phyloP scores from a whole-genome alignment of 2,797 vertebrate genomes.

The Phoeniculus purpureus region DNA sequence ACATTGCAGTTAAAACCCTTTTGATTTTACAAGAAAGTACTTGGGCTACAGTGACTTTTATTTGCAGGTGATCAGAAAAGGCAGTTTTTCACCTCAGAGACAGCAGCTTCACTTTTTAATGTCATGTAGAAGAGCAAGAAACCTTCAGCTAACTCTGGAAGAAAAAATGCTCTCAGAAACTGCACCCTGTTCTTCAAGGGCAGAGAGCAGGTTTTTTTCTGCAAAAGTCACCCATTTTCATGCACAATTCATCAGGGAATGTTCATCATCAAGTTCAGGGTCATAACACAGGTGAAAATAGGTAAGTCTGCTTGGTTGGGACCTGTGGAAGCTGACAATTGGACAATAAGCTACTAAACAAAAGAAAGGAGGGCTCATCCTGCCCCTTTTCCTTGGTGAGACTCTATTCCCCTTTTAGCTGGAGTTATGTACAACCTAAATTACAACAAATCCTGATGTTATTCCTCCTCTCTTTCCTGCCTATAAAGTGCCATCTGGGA shows the following conservation, averaged over 20 bases:
- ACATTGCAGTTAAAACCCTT: not conserved
- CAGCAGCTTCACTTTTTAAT: not conserved
- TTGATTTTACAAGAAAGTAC: not conserved
- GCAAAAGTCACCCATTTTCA: not conserved
- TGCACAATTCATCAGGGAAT: not conserved
- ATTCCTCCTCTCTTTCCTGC: not conserved
- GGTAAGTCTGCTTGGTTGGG: not conserved
- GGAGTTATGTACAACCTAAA: not conserved
- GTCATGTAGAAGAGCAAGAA: not conserved
- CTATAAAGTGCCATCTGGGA: not conserved
- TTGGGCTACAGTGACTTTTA: not conserved
- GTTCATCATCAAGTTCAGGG: not conserved
- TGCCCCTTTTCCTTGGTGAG: not conserved
- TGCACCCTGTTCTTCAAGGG: not conserved
- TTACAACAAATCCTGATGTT: not conserved
- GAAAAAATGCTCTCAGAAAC: not conserved
- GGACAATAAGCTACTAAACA: not conserved
- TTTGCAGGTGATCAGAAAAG: not conserved
- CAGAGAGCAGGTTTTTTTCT: not conserved
- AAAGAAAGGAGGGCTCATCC: not conserved
- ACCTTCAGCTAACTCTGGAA: not conserved
- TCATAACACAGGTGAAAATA: not conserved
- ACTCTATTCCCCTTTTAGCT: not conserved
- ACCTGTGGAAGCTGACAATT: not conserved
- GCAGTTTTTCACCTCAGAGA: constrained; percentile 7